phyloP scores from a whole-genome alignment of 1,140 invertebrate species.

The Nilaparvata lugens region DNA sequence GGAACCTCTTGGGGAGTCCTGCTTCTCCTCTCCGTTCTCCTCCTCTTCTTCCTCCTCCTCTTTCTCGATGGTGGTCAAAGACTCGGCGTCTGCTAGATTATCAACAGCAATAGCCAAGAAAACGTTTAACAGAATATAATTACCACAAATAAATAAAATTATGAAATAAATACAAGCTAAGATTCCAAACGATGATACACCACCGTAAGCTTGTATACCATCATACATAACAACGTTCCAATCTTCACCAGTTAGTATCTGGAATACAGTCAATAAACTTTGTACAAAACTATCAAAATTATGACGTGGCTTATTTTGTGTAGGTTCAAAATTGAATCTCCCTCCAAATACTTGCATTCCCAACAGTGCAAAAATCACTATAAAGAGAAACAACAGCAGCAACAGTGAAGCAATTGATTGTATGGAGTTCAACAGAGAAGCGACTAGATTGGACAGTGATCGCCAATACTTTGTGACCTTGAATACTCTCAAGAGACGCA shows the following conservation, averaged over 20 bases:
- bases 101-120: conserved; percentile 99
- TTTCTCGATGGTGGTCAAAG: conserved; percentile 85
- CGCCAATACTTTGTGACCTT: conserved; percentile 98
- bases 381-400: conserved; percentile 95
- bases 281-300: conserved; percentile 99
- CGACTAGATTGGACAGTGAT: conserved; percentile 94
- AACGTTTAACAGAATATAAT: conserved; percentile 97
- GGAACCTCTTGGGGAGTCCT: conserved; percentile 52
- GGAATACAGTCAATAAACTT: conserved; percentile 93
- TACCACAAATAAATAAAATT: conserved; percentile 99
- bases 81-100: conserved; percentile 97
- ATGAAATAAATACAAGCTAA: conserved; percentile 97
- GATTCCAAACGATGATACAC: conserved; percentile 76
- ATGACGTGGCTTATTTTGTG: conserved; percentile 70
- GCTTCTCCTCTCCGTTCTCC: conserved; percentile 41
- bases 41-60: conserved; percentile 57
- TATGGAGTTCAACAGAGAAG: conserved; percentile 95
- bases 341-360: conserved; percentile 96
- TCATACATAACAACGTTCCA: conserved; percentile 99
- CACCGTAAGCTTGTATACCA: conserved; percentile 92
- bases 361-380: conserved; percentile 97
- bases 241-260: conserved; percentile 99
- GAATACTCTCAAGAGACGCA: conserved; percentile 91
- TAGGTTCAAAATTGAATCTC: conserved; percentile 87
- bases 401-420: conserved; percentile 96